Evolutionary conservation across 2,797 vertebrate species (phyloP).

Genomic region (Eidolon dupreanum): DNA sequence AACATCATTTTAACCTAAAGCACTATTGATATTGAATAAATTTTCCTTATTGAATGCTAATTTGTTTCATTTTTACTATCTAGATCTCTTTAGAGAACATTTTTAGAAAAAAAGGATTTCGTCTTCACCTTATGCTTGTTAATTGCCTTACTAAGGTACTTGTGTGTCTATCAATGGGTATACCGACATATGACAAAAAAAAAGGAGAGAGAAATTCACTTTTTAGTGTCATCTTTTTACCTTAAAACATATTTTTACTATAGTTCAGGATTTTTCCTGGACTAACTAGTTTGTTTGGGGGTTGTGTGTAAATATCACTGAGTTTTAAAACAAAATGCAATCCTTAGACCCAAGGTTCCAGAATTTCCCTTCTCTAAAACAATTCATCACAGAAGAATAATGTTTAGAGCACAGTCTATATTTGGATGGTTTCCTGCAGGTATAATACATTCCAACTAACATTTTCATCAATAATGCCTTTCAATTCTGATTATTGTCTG

Average conservation of each 20-base stretch:
- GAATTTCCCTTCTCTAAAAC: background rate
- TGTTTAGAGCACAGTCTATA: background rate
- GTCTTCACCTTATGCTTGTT: background rate
- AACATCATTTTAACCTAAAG: background rate
- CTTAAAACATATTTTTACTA: background rate
- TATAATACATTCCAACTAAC: background rate
- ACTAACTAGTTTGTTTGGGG: background rate
- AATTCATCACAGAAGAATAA: background rate
- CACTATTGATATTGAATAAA: background rate
- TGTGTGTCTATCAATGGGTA: background rate
- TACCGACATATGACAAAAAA: background rate
- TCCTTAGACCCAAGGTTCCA: background rate
- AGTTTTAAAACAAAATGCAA: background rate
- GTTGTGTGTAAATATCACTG: background rate
- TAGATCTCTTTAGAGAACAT: background rate
- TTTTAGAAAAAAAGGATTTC: background rate
- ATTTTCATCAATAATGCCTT: background rate
- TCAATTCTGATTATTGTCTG: background rate
- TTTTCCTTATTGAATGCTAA: conserved; percentile 12
- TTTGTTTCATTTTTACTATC: conserved; percentile 7
- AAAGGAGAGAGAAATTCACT: background rate
- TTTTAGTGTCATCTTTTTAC: background rate
- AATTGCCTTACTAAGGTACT: background rate
- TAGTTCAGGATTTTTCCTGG: background rate
- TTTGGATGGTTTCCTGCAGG: background rate